A percentile compares a stretch with the other conserved stretches of the same genome.
phyloP scores from a whole-genome alignment of 2,113 vertebrate genomes.

The Nymphicus hollandicus region DNA sequence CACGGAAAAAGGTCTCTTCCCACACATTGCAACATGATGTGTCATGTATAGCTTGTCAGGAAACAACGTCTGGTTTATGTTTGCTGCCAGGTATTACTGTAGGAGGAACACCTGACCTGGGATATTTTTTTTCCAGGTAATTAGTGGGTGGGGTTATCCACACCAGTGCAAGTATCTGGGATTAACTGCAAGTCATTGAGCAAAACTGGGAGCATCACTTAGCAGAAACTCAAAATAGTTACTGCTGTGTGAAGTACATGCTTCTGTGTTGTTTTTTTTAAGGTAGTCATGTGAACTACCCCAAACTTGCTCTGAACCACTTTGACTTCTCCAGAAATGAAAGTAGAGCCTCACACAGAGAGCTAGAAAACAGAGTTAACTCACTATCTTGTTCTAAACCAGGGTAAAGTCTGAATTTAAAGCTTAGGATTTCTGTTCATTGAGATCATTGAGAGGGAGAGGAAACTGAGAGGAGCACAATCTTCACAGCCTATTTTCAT shows the following conservation, averaged over 20 bases:
- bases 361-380: background rate
- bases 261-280: background rate
- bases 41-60: background rate
- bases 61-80: conserved; percentile 4
- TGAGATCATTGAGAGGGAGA: background rate
- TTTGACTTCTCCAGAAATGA: background rate
- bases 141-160: conserved; percentile 2
- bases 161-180: background rate
- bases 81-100: conserved; percentile 8
- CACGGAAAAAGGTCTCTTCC: background rate
- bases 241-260: background rate
- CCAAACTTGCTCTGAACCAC: background rate
- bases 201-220: background rate
- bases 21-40: background rate
- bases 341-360: background rate
- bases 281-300: background rate
- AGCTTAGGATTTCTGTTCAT: background rate
- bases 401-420: background rate
- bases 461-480: background rate
- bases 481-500: background rate
- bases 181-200: conserved; percentile 12
- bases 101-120: background rate
- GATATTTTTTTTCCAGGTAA: background rate
- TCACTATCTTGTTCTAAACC: background rate
- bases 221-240: background rate